A percentile compares a stretch with the other conserved stretches of the same genome.
These are phyloP conservation scores for Noctilio leporinus DNA, from an alignment of 2,113 vertebrate genomes.

Conservation along the genomic window DNA sequence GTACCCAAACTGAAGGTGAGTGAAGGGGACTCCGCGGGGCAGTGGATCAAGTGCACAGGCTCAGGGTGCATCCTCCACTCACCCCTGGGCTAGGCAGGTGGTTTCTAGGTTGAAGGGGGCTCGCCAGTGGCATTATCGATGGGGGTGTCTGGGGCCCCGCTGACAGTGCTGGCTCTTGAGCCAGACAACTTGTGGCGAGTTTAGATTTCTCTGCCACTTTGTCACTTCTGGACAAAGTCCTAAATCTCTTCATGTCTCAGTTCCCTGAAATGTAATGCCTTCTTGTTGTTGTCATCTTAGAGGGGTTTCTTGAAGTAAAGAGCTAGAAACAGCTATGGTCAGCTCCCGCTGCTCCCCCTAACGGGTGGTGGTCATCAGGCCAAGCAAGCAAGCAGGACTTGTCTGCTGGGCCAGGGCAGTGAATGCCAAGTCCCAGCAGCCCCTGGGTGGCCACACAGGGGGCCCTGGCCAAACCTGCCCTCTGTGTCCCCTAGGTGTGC, in stretches of 20 bases:
- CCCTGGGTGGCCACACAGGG: rapidly evolving
- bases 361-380: rapidly evolving
- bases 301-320: neutral
- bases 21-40: rapidly evolving
- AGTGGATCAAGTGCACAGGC: too few species aligned
- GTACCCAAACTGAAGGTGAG: constrained; percentile 91
- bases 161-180: neutral
- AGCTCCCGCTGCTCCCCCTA: rapidly evolving
- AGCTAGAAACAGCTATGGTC: neutral
- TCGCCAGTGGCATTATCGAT: rapidly evolving
- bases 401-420: neutral
- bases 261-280: rapidly evolving
- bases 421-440: rapidly evolving
- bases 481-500: constrained; percentile 79
- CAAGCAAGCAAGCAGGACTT: neutral
- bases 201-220: neutral
- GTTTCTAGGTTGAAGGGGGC: rapidly evolving
- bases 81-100: neutral
- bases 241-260: neutral
- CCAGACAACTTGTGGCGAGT: too few species aligned
- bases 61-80: rapidly evolving
- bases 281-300: neutral
- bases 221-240: neutral
- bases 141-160: neutral
- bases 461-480: rapidly evolving